These are phyloP conservation scores for Parapristionchus giblindavisi DNA, from an alignment of 2,888 invertebrate genomes.

Conservation along the genomic window DNA sequence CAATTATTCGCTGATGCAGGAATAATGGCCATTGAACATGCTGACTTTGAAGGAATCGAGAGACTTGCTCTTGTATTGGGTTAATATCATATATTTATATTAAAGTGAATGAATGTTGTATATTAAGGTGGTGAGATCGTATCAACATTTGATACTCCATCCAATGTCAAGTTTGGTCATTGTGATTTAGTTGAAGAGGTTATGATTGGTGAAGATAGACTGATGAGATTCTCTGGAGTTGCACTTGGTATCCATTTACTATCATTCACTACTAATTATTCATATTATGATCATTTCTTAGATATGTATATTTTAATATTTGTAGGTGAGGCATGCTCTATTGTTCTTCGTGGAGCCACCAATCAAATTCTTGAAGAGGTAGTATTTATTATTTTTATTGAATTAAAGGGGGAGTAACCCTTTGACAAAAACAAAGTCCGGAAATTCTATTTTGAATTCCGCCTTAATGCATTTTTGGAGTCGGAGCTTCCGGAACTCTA, in stretches of 20 bases:
- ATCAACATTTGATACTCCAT: slow-evolving; percentile 95
- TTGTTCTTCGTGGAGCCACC: slow-evolving; percentile 95
- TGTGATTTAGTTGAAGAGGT: slow-evolving; percentile 96
- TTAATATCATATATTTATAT: slow-evolving; percentile 43
- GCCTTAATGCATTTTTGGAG: no score
- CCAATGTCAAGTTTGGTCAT: slow-evolving; percentile 87
- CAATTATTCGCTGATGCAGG: slow-evolving; percentile 94
- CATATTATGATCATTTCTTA: background rate
- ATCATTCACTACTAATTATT: no score
- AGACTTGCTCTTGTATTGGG: slow-evolving; percentile 94
- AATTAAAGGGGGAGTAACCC: no score
- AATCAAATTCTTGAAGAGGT: slow-evolving; percentile 94
- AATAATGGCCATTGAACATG: slow-evolving; percentile 97
- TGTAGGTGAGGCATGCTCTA: slow-evolving; percentile 97
- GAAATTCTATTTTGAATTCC: no score
- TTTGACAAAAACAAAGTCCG: no score
- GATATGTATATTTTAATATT: slow-evolving; percentile 73
- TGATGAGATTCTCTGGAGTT: slow-evolving; percentile 81
- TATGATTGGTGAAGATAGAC: slow-evolving; percentile 96
- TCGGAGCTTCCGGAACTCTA: no score
- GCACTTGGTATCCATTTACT: slow-evolving; percentile 54
- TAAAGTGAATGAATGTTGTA: background rate
- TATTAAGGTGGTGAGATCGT: slow-evolving; percentile 85
- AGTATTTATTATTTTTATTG: background rate
- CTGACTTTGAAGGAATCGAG: slow-evolving; percentile 99